Conservation (phyloP, 2,797 vertebrate species). For the Tapirus indicus region DNA sequence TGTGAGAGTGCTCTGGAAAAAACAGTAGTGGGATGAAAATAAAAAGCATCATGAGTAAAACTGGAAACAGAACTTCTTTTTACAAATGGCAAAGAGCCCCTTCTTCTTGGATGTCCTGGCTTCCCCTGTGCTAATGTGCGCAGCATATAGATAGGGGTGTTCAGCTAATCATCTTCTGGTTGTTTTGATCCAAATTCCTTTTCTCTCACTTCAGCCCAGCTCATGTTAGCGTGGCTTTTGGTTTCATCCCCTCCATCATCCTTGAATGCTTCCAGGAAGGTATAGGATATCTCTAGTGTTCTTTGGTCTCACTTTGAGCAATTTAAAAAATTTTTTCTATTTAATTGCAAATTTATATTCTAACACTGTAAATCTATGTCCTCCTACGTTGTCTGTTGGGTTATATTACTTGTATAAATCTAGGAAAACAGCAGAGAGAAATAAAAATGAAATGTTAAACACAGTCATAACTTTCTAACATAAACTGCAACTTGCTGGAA, state of each 20-base stretch:
- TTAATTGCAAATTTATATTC: slow-evolving; percentile 70
- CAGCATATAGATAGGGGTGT: neutral
- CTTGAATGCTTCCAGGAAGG: neutral
- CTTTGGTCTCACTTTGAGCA: slow-evolving; percentile 48
- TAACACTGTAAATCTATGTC: slow-evolving; percentile 56
- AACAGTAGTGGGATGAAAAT: neutral
- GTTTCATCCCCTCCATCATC: neutral
- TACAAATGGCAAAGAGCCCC: neutral
- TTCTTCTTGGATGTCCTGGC: neutral
- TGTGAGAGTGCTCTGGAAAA: neutral
- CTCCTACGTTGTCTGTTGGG: slow-evolving; percentile 54
- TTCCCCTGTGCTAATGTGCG: neutral
- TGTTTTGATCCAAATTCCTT: neutral
- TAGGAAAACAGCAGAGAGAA: slow-evolving; percentile 60
- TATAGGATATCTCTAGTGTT: neutral
- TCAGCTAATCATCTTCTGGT: neutral
- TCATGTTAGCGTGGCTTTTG: neutral
- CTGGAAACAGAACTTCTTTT: neutral
- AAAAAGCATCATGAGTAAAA: neutral
- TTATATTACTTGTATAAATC: slow-evolving; percentile 77
- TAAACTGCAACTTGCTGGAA: slow-evolving; percentile 42
- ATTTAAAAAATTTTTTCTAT: slow-evolving; percentile 48
- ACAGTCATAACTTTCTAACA: slow-evolving; percentile 58
- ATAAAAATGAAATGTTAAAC: slow-evolving; percentile 68
- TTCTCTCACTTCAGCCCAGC: neutral